These are phyloP conservation scores for Hiodon tergisus DNA, from an alignment of 2,113 vertebrate genomes.

Conservation along the genomic window DNA sequence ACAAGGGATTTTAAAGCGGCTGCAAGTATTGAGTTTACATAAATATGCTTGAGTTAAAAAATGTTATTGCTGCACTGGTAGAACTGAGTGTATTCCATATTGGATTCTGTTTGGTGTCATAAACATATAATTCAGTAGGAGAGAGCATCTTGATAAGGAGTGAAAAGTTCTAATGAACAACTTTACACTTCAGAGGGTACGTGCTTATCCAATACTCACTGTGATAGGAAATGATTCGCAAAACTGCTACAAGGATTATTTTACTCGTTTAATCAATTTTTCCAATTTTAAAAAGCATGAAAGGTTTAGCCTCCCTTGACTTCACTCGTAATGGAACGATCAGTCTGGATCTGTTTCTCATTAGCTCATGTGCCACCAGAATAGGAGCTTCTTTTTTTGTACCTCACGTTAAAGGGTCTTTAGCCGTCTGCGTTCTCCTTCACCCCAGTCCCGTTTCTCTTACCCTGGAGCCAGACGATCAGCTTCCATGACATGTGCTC, in stretches of 20 bases:
- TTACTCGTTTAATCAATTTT: constrained; percentile 41
- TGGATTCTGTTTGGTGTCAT: not conserved
- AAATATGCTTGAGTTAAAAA: not conserved
- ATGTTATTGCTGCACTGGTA: not conserved
- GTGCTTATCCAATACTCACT: constrained; percentile 34
- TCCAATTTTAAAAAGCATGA: constrained; percentile 26
- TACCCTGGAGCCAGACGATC: too few relatives aligned
- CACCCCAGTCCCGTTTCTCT: too few relatives aligned
- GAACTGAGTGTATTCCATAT: not conserved
- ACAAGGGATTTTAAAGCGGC: not conserved
- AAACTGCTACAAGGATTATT: constrained; percentile 39
- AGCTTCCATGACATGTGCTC: too few relatives aligned
- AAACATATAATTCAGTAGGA: not conserved
- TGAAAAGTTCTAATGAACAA: not conserved
- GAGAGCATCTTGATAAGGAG: not conserved
- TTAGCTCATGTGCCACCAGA: not conserved
- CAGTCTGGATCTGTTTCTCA: constrained; percentile 47
- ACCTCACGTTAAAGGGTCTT: not conserved
- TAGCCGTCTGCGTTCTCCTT: too few relatives aligned
- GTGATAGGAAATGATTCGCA: constrained; percentile 42
- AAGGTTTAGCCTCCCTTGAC: constrained; percentile 38
- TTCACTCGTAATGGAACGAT: constrained; percentile 54
- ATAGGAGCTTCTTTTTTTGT: not conserved
- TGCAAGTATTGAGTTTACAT: not conserved
- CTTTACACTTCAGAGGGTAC: not conserved